Evolutionary conservation across 1,140 invertebrate genomes (phyloP).

Genomic region (Drosophila watanabei): DNA sequence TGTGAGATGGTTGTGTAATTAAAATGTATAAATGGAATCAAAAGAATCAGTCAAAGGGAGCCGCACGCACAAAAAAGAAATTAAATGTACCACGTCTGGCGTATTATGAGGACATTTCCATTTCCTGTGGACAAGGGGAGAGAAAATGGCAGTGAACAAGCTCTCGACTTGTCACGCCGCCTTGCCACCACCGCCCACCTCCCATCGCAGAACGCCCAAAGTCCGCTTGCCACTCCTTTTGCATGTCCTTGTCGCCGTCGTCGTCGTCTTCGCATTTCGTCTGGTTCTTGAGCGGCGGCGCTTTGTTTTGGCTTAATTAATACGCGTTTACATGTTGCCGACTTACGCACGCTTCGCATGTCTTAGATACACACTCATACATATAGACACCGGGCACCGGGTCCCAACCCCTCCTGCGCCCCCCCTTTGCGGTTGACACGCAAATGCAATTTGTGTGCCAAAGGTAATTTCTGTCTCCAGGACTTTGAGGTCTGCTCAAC

Average conservation of each 20-base stretch:
- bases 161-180: slow-evolving; percentile 26
- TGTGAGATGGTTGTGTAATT: slow-evolving; percentile 43
- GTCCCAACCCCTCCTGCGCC: background rate
- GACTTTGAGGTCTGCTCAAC: slow-evolving; percentile 11
- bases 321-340: slow-evolving; percentile 72
- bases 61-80: slow-evolving; percentile 43
- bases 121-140: slow-evolving; percentile 34
- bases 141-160: slow-evolving; percentile 52
- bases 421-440: slow-evolving; percentile 59
- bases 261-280: slow-evolving; percentile 35
- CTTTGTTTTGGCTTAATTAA: slow-evolving; percentile 79
- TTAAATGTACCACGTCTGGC: slow-evolving; percentile 69
- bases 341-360: slow-evolving; percentile 61
- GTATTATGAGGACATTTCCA: slow-evolving; percentile 68
- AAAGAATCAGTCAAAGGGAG: slow-evolving; percentile 37
- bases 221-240: slow-evolving; percentile 40
- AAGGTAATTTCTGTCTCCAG: slow-evolving; percentile 63
- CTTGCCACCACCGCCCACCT: background rate
- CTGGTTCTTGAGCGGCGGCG: slow-evolving; percentile 51
- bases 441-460: slow-evolving; percentile 77
- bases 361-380: slow-evolving; percentile 8
- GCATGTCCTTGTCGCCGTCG: slow-evolving; percentile 42
- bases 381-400: slow-evolving; percentile 3
- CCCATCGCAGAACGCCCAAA: background rate
- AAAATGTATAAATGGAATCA: slow-evolving; percentile 47